Base-by-base conservation (phyloP, 1,140 invertebrate genomes). In the Lucilia cuprina region DNA sequence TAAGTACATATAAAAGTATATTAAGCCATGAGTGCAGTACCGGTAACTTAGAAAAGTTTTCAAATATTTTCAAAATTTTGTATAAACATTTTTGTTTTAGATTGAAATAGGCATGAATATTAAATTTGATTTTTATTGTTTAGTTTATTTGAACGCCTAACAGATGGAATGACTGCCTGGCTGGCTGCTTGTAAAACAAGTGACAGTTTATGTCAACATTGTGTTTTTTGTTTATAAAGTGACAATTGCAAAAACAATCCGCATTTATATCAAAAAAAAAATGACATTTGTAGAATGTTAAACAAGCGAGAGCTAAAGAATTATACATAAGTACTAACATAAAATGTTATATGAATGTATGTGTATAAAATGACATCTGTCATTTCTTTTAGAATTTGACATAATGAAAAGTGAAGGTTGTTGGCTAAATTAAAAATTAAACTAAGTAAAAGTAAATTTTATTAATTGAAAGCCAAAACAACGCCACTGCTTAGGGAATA, bases 201-300 rank as follows among this genome's bases (percentile, higher is more conserved):
- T 80, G 77, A 80, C 77, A 80, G 77, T 80, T 80, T 80, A 80
- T 80, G 77, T 80, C 77, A 80, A 49, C 65, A 25, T 70, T 70
- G 65, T 19, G 10, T 21, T 21, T 70, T 19, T 70, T 70, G 19
- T 70, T 70, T 70, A 70, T 70, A 70, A 70, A 70, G 65, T 25
- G 19, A 70, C 65, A 70, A 80, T 21, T 80, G 77, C 41, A 21
- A 77, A 35, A 80, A 50, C 49, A 80, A 80, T 50, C 77, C 41
- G 77, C 41, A 25, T 80, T 80, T 80, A 49, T 80, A 21, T 80
- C n/a, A 49, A 78, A 78, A 35, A 78, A 78, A 35, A 49, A 50
- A 80, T 80, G 77, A 7, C 77, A 80, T 49, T 80, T 80, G 25
- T 80, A 49, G 77, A 80, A 80, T 80, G 77, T 80, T 80, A 21